These are phyloP conservation scores for Drosophila birchii DNA, from an alignment of 2,888 invertebrate genomes.

Conservation along the genomic window DNA sequence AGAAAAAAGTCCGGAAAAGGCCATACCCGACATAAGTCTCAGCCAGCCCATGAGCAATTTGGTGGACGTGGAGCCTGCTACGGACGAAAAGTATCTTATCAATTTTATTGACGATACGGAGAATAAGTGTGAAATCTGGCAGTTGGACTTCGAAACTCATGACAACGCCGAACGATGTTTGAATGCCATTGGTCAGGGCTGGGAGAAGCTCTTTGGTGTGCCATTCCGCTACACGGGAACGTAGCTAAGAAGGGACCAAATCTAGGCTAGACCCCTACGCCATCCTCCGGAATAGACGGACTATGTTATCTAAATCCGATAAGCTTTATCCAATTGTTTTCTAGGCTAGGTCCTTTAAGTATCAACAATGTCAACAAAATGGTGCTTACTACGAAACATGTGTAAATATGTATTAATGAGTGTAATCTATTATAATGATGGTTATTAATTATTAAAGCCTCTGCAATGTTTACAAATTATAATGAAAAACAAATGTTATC, in stretches of 20 bases:
- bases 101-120: conserved; percentile 86
- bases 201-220: conserved; percentile 86
- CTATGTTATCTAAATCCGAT: conserved; percentile 32
- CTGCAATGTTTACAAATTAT: conserved; percentile 36
- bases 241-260: conserved; percentile 40
- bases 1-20: conserved; percentile 18
- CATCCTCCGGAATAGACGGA: conserved; percentile 40
- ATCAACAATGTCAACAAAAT: conserved; percentile 65
- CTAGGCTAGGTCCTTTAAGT: conserved; percentile 34
- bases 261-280: conserved; percentile 4
- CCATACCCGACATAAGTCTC: conserved; percentile 69
- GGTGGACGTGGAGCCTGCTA: conserved; percentile 85
- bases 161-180: conserved; percentile 85
- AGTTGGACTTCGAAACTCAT: conserved; percentile 85
- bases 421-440: conserved; percentile 13
- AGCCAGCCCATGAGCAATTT: conserved; percentile 86
- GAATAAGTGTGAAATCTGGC: conserved; percentile 85
- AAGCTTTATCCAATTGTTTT: conserved; percentile 39
- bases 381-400: conserved; percentile 49
- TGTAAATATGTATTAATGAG: conserved; percentile 49
- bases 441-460: conserved; percentile 29
- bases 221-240: conserved; percentile 74
- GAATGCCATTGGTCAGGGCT: conserved; percentile 85
- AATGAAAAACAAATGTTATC: conserved; percentile 21
- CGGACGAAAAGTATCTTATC: conserved; percentile 84